Evolutionary conservation across 2,113 vertebrate species (phyloP), one percentile per base, ranked within the genome.

Genomic region (Numida meleagris): DNA sequence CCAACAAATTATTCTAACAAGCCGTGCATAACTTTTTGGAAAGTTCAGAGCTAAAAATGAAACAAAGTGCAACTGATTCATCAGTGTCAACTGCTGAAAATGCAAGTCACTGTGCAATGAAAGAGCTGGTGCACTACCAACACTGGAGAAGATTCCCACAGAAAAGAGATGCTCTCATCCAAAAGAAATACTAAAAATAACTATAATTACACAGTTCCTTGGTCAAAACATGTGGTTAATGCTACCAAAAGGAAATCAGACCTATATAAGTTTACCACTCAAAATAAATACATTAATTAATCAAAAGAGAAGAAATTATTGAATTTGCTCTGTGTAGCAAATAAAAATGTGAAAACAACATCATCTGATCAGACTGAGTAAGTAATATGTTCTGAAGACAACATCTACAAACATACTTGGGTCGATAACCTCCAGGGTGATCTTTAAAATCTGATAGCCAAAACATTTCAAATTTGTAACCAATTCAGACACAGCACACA

Each of bases 41-140:
- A 93, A 68, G 29, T 31, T 77, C 80, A 40, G 38, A 83, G 46
- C 29, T 74, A 82, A 83, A 85, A 86, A 63, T 59, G 76, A 90
- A 96, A 91, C 40, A 84, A 93, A 96, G 42, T 51, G 33, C 45
- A 86, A 82, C 42, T 67, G 55, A 59, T 91, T 43, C 80, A 86
- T 70, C 57, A 88, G 34, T 13, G 51, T 83, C 80, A 81, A 6
- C 80, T 68, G 67, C 9, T 72, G 46, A 93, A 83, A 81, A 58
- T 55, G 57, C 65, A 86, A 82, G 46, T 86, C 77, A 91, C 34
- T 12, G 19, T 18, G 67, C 50, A 76, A 38, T 51, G 6, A 19
- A 72, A 68, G 29, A 77, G 42, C 40, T 9, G 12, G 27, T 43
- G 62, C 16, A 34, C 38, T 40, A 55, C 5, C 46, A 82, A 61